These are phyloP conservation scores for Chaetodon trifasciatus DNA, from an alignment of 2,797 vertebrate genomes.

Conservation along the genomic window DNA sequence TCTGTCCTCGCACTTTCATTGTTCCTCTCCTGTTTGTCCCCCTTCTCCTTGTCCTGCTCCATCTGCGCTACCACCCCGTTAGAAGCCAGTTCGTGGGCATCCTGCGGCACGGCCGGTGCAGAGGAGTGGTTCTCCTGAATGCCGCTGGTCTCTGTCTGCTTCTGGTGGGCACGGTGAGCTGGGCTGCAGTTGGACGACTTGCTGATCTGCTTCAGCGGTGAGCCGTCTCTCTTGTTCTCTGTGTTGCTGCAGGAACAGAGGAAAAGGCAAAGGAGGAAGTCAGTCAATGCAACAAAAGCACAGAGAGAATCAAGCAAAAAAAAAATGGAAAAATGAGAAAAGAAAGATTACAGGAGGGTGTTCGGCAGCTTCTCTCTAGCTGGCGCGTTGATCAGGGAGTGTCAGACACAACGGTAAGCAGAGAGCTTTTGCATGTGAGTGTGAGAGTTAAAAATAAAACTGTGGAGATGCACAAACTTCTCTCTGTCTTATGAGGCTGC, in stretches of 20 bases:
- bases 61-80: conserved; percentile 83
- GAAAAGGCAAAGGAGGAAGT: conserved; percentile 69
- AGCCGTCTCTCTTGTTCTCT: conserved; percentile 78
- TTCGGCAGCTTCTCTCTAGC: conserved; percentile 5
- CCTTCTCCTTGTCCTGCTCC: conserved; percentile 70
- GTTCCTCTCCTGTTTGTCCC: conserved; percentile 24
- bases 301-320: conserved; percentile 1
- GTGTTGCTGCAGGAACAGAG: conserved; percentile 75
- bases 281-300: conserved; percentile 20
- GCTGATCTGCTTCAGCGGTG: conserved; percentile 75
- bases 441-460: conserved; percentile 84
- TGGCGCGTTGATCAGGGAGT: conserved; percentile 11
- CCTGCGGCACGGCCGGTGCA: conserved; percentile 20
- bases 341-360: conserved; percentile 25
- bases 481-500: conserved; percentile 62
- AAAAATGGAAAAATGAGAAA: neutral
- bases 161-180: conserved; percentile 60
- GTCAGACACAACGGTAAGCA: conserved; percentile 18
- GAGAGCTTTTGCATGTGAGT: conserved; percentile 42
- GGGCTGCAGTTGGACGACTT: conserved; percentile 80
- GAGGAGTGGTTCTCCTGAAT: conserved; percentile 56
- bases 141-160: conserved; percentile 37
- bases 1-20: conserved; percentile 45
- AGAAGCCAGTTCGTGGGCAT: conserved; percentile 70
- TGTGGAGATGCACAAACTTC: conserved; percentile 73